phyloP scores from a whole-genome alignment of 2,888 invertebrate genomes.

The Conops quadrifasciatus region DNA sequence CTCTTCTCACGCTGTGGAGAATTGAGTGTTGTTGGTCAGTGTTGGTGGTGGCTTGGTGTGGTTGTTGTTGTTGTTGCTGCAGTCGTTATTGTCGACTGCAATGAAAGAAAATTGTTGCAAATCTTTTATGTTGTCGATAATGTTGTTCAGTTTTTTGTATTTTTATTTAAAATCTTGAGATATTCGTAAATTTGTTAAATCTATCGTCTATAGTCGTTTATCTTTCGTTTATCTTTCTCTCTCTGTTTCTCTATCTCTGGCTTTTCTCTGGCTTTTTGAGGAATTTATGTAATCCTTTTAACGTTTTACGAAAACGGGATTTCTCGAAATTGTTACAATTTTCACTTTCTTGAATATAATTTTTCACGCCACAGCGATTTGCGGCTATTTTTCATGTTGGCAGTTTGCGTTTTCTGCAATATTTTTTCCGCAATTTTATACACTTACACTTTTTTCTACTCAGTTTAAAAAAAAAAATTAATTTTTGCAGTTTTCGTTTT shows the following conservation, averaged over 20 bases:
- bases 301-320: background rate
- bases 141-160: background rate
- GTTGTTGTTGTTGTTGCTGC: background rate
- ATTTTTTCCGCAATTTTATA: constrained; percentile 3
- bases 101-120: background rate
- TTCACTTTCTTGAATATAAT: background rate
- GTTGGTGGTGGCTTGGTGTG: background rate
- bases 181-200: no score
- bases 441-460: background rate
- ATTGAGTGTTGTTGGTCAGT: background rate
- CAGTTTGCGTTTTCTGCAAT: constrained; percentile 25
- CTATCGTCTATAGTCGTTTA: background rate
- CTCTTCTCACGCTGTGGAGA: background rate
- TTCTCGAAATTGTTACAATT: background rate
- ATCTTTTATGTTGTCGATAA: background rate
- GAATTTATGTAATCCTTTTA: background rate
- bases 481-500: background rate
- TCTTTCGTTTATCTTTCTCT: background rate
- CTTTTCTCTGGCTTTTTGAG: background rate
- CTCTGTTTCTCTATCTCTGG: no score
- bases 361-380: background rate
- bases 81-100: background rate
- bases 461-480: background rate
- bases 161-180: background rate
- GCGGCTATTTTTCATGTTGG: background rate